Evolutionary conservation across 1,140 invertebrate genomes (phyloP).

Genomic region (Brachionus angularis): DNA sequence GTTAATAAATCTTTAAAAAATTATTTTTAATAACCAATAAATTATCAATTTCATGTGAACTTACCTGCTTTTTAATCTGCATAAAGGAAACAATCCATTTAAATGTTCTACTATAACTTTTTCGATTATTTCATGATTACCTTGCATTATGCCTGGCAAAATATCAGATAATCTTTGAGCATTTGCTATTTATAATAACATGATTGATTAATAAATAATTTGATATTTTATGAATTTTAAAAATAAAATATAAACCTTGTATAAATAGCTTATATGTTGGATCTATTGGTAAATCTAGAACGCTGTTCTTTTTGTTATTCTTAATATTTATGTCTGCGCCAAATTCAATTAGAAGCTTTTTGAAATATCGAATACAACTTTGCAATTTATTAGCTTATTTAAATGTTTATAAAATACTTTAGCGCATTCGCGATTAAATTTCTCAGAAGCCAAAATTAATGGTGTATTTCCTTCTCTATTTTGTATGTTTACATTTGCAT

Average conservation of each 20-base stretch:
- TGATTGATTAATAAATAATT: no score
- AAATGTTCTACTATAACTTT: slow-evolving; percentile 6
- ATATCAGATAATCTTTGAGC: slow-evolving; percentile 11
- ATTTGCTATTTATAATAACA: no score
- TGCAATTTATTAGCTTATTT: neutral
- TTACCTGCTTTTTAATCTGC: slow-evolving; percentile 53
- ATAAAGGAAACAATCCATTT: slow-evolving; percentile 45
- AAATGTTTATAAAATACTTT: slow-evolving; percentile 49
- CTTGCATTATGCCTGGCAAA: neutral
- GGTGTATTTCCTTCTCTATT: slow-evolving; percentile 52
- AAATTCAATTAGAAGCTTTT: slow-evolving; percentile 51
- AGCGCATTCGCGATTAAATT: slow-evolving; percentile 50
- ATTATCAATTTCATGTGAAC: neutral
- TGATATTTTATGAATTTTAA: neutral
- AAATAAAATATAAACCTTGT: neutral
- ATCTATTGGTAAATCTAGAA: slow-evolving; percentile 52
- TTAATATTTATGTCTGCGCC: slow-evolving; percentile 53
- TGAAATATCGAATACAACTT: neutral
- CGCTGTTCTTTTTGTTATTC: slow-evolving; percentile 49
- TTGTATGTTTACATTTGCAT: slow-evolving; percentile 52
- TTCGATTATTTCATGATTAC: neutral
- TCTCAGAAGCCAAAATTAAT: slow-evolving; percentile 52
- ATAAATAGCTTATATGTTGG: slow-evolving; percentile 48
- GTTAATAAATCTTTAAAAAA: slow-evolving; percentile 57
- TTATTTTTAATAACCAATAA: neutral